These are phyloP conservation scores for Drosophila paucipuncta DNA, from an alignment of 2,888 invertebrate species.

Conservation along the genomic window DNA sequence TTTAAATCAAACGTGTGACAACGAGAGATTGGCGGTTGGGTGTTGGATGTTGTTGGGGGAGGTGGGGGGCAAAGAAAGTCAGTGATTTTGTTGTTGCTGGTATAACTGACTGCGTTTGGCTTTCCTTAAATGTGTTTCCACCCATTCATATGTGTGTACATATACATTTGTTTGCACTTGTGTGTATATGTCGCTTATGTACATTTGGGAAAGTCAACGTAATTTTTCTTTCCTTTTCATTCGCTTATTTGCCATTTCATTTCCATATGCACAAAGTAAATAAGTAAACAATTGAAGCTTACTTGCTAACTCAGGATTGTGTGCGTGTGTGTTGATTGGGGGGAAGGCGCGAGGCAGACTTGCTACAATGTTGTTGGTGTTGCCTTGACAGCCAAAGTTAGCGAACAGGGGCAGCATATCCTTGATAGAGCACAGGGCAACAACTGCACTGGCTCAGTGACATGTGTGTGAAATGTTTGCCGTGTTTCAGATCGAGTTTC, in stretches of 20 bases:
- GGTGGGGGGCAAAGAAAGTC: slow-evolving; percentile 11
- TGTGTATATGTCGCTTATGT: slow-evolving; percentile 36
- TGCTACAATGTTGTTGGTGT: slow-evolving; percentile 41
- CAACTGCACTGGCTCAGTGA: slow-evolving; percentile 69
- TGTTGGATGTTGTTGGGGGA: not conserved
- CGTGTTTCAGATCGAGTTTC: slow-evolving; percentile 53
- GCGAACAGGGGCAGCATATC: slow-evolving; percentile 22
- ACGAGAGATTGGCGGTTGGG: slow-evolving; percentile 18
- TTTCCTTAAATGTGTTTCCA: slow-evolving; percentile 19
- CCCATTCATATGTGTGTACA: slow-evolving; percentile 1
- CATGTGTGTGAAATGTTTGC: slow-evolving; percentile 76
- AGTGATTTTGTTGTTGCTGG: slow-evolving; percentile 21
- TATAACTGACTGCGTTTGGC: slow-evolving; percentile 20
- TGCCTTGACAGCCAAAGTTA: slow-evolving; percentile 58
- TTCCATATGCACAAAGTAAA: slow-evolving; percentile 78
- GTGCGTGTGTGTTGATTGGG: slow-evolving; percentile 18
- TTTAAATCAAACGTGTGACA: slow-evolving; percentile 17
- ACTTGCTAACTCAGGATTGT: slow-evolving; percentile 41
- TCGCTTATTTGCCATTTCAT: slow-evolving; percentile 75
- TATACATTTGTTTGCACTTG: slow-evolving; percentile 12
- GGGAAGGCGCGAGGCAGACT: not conserved
- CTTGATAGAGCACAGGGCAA: slow-evolving; percentile 45
- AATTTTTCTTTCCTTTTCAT: slow-evolving; percentile 69
- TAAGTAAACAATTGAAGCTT: slow-evolving; percentile 72
- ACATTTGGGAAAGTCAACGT: slow-evolving; percentile 70